These are phyloP conservation scores for Naja naja DNA, from an alignment of 2,113 vertebrate genomes.

Conservation along the genomic window DNA sequence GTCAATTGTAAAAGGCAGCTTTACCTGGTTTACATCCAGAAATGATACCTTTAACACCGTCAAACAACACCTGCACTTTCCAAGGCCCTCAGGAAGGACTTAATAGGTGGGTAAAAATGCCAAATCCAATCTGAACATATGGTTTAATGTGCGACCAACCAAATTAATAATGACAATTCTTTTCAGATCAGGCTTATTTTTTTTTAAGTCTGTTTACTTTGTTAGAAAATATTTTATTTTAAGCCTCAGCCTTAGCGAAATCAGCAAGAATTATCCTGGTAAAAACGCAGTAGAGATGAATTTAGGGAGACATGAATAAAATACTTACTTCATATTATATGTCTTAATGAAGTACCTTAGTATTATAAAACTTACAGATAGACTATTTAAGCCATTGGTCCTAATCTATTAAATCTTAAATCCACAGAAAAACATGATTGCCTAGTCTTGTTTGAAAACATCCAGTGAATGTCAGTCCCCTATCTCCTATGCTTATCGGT, in stretches of 20 bases:
- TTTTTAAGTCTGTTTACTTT: not conserved
- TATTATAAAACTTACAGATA: not conserved
- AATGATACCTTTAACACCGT: not conserved
- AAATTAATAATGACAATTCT: not conserved
- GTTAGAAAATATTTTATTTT: not conserved
- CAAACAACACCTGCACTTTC: not conserved
- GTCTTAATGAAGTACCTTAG: not conserved
- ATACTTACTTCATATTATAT: not conserved
- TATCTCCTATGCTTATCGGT: not conserved
- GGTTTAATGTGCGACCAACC: not conserved
- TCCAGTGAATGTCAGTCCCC: not conserved
- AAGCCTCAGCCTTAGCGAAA: not conserved
- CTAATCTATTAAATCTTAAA: not conserved
- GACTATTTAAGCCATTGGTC: not conserved
- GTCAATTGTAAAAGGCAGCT: not conserved
- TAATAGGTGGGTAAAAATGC: not conserved
- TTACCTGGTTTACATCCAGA: not conserved
- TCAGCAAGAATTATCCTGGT: rapidly evolving
- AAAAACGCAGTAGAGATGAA: not conserved
- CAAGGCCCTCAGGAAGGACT: not conserved
- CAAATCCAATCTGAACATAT: not conserved
- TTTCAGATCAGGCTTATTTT: not conserved
- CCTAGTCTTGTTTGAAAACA: not conserved
- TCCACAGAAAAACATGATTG: not conserved
- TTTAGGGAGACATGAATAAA: not conserved